Conservation (phyloP, 2,888 invertebrate genomes). For the Allolobophora icterica region DNA sequence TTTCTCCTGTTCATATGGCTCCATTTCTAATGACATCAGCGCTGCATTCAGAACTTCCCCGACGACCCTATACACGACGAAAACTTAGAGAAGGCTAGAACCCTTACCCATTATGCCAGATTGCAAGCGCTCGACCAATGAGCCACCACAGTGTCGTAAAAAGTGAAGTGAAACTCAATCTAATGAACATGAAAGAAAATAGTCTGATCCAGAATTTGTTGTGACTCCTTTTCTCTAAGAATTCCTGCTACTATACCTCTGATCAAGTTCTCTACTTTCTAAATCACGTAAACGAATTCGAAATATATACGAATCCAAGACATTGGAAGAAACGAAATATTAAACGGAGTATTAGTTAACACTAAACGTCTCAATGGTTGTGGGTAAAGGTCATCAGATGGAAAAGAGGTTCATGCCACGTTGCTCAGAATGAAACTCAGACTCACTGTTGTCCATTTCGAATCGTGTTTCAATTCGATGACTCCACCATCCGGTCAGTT, state of each 20-base stretch:
- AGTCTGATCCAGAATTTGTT: background rate
- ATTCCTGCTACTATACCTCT: too few species aligned
- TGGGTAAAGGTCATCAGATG: background rate
- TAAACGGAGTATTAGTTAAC: too few species aligned
- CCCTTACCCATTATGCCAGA: too few species aligned
- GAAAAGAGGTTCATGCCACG: too few species aligned
- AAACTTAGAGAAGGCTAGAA: too few species aligned
- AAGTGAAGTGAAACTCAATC: background rate
- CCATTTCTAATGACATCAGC: conserved; percentile 31
- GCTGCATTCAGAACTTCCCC: too few species aligned
- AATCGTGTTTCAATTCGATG: conserved; percentile 68
- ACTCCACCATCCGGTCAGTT: conserved; percentile 71
- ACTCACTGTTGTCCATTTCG: conserved; percentile 67
- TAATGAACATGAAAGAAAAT: background rate
- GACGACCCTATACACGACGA: too few species aligned
- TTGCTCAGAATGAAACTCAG: background rate
- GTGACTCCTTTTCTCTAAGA: background rate
- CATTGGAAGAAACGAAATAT: too few species aligned
- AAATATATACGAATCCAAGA: too few species aligned
- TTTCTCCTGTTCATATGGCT: background rate
- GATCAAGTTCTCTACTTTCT: too few species aligned
- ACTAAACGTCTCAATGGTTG: too few species aligned
- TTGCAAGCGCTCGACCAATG: background rate
- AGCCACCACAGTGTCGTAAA: background rate
- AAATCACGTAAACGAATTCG: too few species aligned